These are phyloP conservation scores for Anser brachyrhynchus DNA, from an alignment of 2,113 vertebrate genomes.

Conservation along the genomic window DNA sequence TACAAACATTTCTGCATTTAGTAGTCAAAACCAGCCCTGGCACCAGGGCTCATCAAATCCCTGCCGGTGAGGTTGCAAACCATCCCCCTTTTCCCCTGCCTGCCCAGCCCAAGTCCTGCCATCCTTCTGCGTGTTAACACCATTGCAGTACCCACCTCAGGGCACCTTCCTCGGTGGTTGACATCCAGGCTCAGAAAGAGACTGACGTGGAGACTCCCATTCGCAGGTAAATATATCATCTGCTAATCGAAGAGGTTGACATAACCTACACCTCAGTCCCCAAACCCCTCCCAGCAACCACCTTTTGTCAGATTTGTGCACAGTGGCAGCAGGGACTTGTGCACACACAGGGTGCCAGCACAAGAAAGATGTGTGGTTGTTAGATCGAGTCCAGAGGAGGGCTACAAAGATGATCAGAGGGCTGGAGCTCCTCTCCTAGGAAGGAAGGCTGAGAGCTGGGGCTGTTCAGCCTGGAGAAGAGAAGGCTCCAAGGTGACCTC, in stretches of 20 bases:
- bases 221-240: background rate
- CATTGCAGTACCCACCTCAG: background rate
- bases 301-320: too few relatives aligned
- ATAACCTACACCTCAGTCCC: background rate
- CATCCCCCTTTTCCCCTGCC: background rate
- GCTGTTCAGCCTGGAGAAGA: too few relatives aligned
- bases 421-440: too few relatives aligned
- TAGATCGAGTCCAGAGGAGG: too few relatives aligned
- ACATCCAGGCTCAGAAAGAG: background rate
- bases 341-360: too few relatives aligned
- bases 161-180: rapidly evolving
- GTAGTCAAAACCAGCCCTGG: background rate
- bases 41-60: background rate
- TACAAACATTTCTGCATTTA: background rate
- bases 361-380: too few relatives aligned
- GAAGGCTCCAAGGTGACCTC: too few relatives aligned
- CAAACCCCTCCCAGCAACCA: rapidly evolving
- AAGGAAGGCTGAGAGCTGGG: too few relatives aligned
- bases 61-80: background rate
- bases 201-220: rapidly evolving
- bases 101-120: too few relatives aligned
- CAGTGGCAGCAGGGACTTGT: too few relatives aligned
- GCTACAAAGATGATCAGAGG: too few relatives aligned
- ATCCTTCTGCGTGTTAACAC: background rate
- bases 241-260: rapidly evolving